These are phyloP conservation scores for Galemys pyrenaicus DNA, from an alignment of 2,113 vertebrate species.

Conservation along the genomic window DNA sequence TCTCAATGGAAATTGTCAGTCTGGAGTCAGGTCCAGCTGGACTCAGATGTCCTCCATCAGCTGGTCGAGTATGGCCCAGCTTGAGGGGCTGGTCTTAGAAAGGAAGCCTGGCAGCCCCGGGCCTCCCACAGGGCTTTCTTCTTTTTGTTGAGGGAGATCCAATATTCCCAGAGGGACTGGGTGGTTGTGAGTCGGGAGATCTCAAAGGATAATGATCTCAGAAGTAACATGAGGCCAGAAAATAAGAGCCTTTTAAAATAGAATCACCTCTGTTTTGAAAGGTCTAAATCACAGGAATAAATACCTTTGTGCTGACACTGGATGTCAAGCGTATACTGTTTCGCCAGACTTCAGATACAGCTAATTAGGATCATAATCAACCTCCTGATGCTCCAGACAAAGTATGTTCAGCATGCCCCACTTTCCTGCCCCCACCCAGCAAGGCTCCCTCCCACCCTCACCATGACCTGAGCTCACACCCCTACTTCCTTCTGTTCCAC, in stretches of 20 bases:
- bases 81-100: not conserved
- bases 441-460: not conserved
- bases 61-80: too few species aligned
- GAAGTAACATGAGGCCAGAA: not conserved
- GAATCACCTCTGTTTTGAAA: not conserved
- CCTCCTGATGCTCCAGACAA: not conserved
- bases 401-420: accelerated
- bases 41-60: not conserved
- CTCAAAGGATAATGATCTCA: not conserved
- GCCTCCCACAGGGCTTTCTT: not conserved
- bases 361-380: not conserved
- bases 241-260: not conserved
- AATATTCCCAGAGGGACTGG: not conserved
- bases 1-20: not conserved
- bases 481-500: not conserved
- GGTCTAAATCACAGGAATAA: not conserved
- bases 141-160: not conserved
- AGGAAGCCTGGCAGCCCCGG: not conserved
- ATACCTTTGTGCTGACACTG: not conserved
- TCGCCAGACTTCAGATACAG: not conserved
- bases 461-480: not conserved
- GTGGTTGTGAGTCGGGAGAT: not conserved
- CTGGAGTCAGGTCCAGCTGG: not conserved
- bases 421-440: not conserved
- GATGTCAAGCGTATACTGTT: not conserved